A percentile compares a stretch with the other conserved stretches of the same genome.
Conservation (phyloP, 2,113 vertebrate genomes). For the Neomonachus schauinslandi region DNA sequence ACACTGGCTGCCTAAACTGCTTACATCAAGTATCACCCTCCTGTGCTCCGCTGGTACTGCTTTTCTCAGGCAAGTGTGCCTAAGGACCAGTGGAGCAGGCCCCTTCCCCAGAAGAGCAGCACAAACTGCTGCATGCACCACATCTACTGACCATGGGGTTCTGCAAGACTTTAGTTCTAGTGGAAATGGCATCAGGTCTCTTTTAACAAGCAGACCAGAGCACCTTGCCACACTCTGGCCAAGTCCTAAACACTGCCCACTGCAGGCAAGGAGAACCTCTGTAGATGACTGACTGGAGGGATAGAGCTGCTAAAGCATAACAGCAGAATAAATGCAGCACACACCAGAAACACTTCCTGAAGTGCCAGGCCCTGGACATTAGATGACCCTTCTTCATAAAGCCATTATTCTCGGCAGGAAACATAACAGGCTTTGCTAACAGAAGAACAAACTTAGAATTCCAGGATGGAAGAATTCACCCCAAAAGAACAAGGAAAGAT, state of each 20-base stretch:
- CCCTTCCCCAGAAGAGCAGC: not conserved
- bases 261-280: not conserved
- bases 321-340: not conserved
- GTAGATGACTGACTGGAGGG: not conserved
- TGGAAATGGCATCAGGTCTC: not conserved
- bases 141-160: not conserved
- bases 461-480: not conserved
- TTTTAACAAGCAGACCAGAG: not conserved
- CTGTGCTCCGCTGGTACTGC: not conserved
- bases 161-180: not conserved
- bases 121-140: not conserved
- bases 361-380: not conserved
- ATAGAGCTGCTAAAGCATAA: not conserved
- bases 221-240: no score
- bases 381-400: not conserved
- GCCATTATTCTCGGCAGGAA: not conserved
- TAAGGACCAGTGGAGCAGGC: not conserved
- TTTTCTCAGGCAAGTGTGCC: not conserved
- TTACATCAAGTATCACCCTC: no score
- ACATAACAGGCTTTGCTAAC: not conserved
- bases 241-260: no score
- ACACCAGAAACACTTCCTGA: not conserved
- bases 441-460: not conserved
- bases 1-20: not conserved
- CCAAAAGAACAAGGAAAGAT: not conserved